Conservation (phyloP, 2,888 invertebrate genomes). For the Oegoconia quadripuncta region DNA sequence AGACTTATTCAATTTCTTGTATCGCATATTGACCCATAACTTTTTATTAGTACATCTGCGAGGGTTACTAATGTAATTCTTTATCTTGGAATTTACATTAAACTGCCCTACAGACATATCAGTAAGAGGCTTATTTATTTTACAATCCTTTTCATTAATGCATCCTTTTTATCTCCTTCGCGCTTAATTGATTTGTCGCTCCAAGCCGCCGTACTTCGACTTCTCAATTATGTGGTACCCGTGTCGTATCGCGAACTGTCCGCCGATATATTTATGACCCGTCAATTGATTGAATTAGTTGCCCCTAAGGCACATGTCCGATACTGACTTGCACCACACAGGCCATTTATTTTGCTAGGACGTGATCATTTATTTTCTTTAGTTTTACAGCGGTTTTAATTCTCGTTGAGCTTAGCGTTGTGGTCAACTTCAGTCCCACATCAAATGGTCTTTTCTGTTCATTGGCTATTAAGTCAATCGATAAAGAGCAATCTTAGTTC, state of each 20-base stretch:
- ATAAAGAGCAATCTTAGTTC: too few species aligned
- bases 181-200: constrained; percentile 74
- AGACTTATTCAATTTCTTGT: constrained; percentile 8
- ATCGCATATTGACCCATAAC: constrained; percentile 11
- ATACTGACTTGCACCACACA: constrained; percentile 52
- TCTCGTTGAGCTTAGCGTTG: constrained; percentile 5
- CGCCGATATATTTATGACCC: constrained; percentile 68
- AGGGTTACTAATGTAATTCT: constrained; percentile 1
- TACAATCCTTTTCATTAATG: constrained; percentile 48
- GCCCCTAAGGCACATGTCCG: constrained; percentile 64
- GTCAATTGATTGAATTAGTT: constrained; percentile 76
- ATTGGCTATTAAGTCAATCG: too few species aligned
- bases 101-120: constrained; percentile 36
- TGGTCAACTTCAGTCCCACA: too few species aligned
- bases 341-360: constrained; percentile 58
- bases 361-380: constrained; percentile 41
- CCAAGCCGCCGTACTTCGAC: constrained; percentile 58
- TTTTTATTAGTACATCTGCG: not conserved
- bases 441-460: too few species aligned
- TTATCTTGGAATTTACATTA: constrained; percentile 32
- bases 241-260: constrained; percentile 65
- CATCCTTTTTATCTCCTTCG: constrained; percentile 65
- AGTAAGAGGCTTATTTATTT: constrained; percentile 41
- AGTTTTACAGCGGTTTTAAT: constrained; percentile 32
- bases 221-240: constrained; percentile 69